Evolutionary conservation across 2,797 vertebrate genomes (phyloP).

Genomic region (Chlorospingus flavigularis): DNA sequence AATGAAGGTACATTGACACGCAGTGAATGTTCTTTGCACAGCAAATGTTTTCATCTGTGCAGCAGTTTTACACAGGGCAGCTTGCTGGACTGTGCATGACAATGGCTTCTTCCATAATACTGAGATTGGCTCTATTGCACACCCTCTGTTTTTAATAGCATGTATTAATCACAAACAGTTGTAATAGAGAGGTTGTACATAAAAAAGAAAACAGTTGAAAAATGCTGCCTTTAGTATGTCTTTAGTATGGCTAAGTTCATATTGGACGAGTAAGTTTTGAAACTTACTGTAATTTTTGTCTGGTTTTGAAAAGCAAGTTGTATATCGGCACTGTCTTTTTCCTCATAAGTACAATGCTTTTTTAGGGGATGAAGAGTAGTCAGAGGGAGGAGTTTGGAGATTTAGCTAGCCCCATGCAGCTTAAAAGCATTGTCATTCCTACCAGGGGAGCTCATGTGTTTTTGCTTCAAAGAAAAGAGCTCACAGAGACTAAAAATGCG

Average conservation of each 20-base stretch:
- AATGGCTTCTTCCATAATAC: not conserved
- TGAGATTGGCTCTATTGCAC: not conserved
- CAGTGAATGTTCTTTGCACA: not conserved
- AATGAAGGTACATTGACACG: not conserved
- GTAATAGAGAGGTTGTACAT: not conserved
- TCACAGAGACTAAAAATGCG: not conserved
- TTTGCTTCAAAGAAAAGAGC: not conserved
- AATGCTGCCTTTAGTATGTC: not conserved
- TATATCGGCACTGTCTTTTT: not conserved
- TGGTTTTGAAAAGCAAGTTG: not conserved
- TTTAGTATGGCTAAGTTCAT: not conserved
- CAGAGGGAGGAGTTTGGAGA: not conserved
- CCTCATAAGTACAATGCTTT: not conserved
- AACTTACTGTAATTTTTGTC: not conserved
- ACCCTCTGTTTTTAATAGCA: slow-evolving; percentile 9
- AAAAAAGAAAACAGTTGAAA: not conserved
- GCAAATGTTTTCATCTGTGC: not conserved
- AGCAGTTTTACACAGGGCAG: not conserved
- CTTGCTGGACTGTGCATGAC: not conserved
- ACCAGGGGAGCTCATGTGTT: not conserved
- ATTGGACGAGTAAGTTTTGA: not conserved
- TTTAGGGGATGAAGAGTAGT: not conserved
- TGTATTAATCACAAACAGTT: slow-evolving; percentile 31
- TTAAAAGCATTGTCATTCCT: not conserved
- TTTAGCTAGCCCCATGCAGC: not conserved